Base-by-base conservation (phyloP, 2,888 invertebrate genomes). In the Neria commutata region DNA sequence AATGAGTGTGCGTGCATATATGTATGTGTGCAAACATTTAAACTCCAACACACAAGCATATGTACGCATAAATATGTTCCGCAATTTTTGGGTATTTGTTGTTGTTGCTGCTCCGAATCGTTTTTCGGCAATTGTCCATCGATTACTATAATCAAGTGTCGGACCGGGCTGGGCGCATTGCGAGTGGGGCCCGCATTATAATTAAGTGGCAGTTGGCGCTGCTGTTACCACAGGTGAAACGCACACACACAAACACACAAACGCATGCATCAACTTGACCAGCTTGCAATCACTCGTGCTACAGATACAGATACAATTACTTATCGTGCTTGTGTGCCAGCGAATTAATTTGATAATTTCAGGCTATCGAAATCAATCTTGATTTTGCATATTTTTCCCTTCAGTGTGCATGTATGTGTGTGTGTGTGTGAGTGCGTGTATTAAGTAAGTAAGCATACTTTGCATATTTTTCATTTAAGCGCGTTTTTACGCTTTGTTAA, bases 71-170 rank as follows among this genome's bases (percentile, higher is more conserved):
- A n/a, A n/a, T 37, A 14, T 37, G 8, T 10, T 37, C 11, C n/a
- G 37, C 37, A 37, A 37, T 37, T 37, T 37, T 37, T 33, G 8
- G 8, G 33, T 10, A 14, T 14, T 10, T 14, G 33, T 14, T 10
- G 8, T 14, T 33, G 14, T 10, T 10, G 14, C 33, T 33, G 33
- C 33, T 33, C 33, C 33, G 14, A 14, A n/a, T n/a, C 46, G 46
- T 19, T 46, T 46, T 46, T 46, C 10, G 11, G 46, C 46, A 19
- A 19, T 46, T 19, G 11, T 25, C 5, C 4, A 3, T 25, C 25
- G 48, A 48, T 48, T 23, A 48, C 48, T 48, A 25, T 48, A 25
- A 48, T 48, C 25, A 48, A 48, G 25, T 33, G n/a, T n/a, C n/a
- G n/a, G n/a, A n/a, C n/a, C n/a, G n/a, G n/a, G n/a, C n/a, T n/a